Conservation (phyloP, 2,113 vertebrate species). For the Pedionomus torquatus region DNA sequence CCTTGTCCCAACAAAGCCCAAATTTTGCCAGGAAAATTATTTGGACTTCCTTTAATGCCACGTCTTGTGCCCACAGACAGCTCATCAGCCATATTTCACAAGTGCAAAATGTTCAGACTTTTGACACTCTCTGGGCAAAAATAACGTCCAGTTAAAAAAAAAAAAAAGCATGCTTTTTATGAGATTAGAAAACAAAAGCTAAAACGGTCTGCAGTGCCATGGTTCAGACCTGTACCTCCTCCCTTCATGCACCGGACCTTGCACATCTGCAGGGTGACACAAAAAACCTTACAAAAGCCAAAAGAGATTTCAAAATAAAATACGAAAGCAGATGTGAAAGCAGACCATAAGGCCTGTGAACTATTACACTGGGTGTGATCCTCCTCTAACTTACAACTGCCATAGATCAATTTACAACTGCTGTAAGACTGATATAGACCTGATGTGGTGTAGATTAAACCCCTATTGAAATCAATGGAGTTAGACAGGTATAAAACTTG, state of each 20-base stretch:
- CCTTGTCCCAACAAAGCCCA: background rate
- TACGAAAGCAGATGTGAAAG: background rate
- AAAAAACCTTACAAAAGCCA: background rate
- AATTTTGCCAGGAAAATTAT: background rate
- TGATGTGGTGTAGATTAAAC: background rate
- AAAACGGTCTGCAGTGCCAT: background rate
- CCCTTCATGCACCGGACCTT: background rate
- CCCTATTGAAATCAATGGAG: constrained; percentile 2
- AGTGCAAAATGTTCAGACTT: background rate
- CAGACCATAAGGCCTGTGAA: background rate
- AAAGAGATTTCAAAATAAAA: background rate
- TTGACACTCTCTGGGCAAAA: background rate
- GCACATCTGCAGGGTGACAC: background rate
- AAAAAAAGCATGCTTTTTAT: background rate
- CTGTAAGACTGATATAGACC: background rate
- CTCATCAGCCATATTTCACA: background rate
- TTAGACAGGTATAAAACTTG: constrained; percentile 33
- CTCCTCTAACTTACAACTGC: background rate
- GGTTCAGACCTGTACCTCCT: background rate
- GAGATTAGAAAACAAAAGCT: background rate
- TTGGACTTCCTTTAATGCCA: background rate
- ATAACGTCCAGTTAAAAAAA: background rate
- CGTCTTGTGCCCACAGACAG: background rate
- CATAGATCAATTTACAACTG: constrained; percentile 30
- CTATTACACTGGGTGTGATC: background rate